These are phyloP conservation scores for Elephas maximus DNA, from an alignment of 2,113 vertebrate genomes.

Conservation along the genomic window DNA sequence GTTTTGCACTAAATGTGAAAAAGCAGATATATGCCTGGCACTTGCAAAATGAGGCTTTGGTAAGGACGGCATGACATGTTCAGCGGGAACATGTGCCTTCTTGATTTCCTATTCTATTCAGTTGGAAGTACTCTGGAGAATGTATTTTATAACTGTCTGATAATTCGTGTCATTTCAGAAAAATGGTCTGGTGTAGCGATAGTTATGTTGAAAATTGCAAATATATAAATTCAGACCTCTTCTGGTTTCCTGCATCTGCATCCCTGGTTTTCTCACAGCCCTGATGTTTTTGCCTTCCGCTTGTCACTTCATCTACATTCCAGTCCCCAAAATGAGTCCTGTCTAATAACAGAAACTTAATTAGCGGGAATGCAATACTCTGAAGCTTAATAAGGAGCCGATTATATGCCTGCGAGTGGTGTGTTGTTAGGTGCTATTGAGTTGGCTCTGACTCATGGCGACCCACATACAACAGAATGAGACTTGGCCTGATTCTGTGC, in stretches of 20 bases:
- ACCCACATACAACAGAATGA: neutral
- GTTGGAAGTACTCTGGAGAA: conserved; percentile 10
- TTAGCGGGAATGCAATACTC: neutral
- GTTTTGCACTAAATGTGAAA: conserved; percentile 16
- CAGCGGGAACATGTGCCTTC: neutral
- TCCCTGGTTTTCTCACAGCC: neutral
- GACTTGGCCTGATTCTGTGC: neutral
- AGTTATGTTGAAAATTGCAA: neutral
- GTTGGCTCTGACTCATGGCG: neutral
- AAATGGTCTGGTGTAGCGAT: neutral
- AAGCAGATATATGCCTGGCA: conserved; percentile 23
- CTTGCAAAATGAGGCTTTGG: conserved; percentile 41
- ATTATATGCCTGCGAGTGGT: accelerated
- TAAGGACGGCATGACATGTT: conserved; percentile 59
- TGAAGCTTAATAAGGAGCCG: neutral
- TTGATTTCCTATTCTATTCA: neutral
- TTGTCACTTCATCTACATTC: neutral
- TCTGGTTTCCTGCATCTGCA: neutral
- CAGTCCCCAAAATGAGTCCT: neutral
- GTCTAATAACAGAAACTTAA: neutral
- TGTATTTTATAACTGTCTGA: neutral
- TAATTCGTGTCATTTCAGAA: conserved; percentile 47
- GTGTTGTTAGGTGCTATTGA: neutral
- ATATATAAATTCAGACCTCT: neutral
- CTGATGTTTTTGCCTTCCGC: neutral